Base-by-base conservation (phyloP, 2,113 vertebrate species). In the Lepus timidus region DNA sequence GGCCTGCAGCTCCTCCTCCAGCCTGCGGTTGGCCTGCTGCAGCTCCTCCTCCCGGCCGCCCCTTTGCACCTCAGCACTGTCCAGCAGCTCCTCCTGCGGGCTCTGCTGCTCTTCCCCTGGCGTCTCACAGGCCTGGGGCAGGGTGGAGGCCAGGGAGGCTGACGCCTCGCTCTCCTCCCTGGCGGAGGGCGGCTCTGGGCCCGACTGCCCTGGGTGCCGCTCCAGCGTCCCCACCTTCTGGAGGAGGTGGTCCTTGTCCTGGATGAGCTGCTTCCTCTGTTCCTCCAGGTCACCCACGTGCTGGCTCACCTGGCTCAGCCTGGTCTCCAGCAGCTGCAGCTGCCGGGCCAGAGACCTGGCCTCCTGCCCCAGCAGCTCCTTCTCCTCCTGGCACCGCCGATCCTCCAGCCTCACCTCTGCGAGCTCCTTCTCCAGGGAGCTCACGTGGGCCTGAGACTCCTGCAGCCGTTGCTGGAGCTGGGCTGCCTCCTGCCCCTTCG, bases 381-480 rank as follows among this genome's bases (percentile, higher is more conserved):
- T 98, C 90, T 97, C 98, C 68, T 98, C 98, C 55, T 98, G 96
- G 13, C 97, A 90, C 90, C 88, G 98, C 52, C 97, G 97, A 52
- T 98, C 98, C 90, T 98, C 98, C 74, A 58, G 95, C 93, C 94
- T 97, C 85, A 85, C 44, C 85, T 98, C 98, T 9, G 97, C 97
- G 96, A 98, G 98, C 96, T 89, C 97, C 91, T 99, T 98, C 79
- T 99, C 98, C 94, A 99, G 93, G 31, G 98, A 97, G 85, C 98
- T 98, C 86, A 98, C 75, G 23, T 97, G 98, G 25, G 96, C 97
- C 78, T 99, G 98, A 0, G 98, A 97, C 88, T 98, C 98, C 89
- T 98, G 99, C 55, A 99, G 98, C 97, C 99, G 99, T 52, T 94
- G 98, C 87, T 97, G 98, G 39, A 99, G 98, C 96, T 99, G 98